These are phyloP conservation scores for Sitta carolinensis DNA, from an alignment of 2,797 vertebrate species.

Conservation along the genomic window DNA sequence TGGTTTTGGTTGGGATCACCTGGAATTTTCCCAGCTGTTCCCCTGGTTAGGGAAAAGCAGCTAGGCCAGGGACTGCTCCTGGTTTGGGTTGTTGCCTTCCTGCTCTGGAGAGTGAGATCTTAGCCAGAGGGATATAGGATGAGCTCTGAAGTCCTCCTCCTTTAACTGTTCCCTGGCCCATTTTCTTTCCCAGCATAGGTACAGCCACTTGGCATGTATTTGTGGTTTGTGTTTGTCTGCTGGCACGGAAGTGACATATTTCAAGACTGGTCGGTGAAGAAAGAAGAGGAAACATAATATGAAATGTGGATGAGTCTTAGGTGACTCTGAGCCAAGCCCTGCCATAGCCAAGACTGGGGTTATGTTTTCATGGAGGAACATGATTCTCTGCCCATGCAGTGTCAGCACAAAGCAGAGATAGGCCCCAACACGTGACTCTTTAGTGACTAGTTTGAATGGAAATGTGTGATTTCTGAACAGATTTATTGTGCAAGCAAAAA, in stretches of 20 bases:
- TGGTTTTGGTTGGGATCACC: background rate
- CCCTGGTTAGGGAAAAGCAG: background rate
- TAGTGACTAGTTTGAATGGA: conserved; percentile 38
- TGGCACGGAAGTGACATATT: background rate
- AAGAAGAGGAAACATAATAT: background rate
- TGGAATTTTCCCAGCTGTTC: background rate
- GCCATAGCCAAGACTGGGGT: background rate
- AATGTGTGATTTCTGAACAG: conserved; percentile 49
- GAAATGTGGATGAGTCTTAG: background rate
- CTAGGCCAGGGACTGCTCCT: background rate
- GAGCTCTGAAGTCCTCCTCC: background rate
- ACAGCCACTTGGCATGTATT: background rate
- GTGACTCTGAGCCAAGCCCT: background rate
- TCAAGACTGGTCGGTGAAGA: background rate
- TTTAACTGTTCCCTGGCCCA: background rate
- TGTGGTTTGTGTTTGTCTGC: background rate
- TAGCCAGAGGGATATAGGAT: background rate
- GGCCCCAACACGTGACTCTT: conserved; percentile 35
- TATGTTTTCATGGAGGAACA: conserved; percentile 25
- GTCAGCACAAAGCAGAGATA: conserved; percentile 47
- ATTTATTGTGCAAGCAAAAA: conserved; percentile 56
- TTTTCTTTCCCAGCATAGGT: background rate
- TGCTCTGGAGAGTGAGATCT: background rate
- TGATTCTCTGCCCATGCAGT: background rate
- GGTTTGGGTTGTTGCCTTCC: background rate